A percentile compares a stretch with the other conserved stretches of the same genome.
phyloP scores from a whole-genome alignment of 2,888 invertebrate genomes.

The Dusona sp. region DNA sequence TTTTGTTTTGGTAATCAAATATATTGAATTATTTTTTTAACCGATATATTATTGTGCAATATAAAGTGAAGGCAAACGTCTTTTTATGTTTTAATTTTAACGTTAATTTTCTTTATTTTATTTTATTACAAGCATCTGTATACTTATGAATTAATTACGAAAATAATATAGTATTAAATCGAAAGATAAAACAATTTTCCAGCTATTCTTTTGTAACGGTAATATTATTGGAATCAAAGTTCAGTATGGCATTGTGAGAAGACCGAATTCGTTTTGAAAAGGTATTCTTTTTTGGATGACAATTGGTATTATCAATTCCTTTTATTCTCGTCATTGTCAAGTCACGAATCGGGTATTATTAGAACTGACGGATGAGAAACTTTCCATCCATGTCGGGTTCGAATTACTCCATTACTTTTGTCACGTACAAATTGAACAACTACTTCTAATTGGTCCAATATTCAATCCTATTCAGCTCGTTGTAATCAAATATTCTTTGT shows the following conservation, averaged over 20 bases:
- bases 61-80: background rate
- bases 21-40: background rate
- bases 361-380: conserved; percentile 13
- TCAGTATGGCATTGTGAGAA: background rate
- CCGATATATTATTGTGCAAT: background rate
- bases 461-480: conserved; percentile 47
- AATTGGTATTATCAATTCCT: conserved; percentile 7
- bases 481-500: conserved; percentile 27
- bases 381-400: conserved; percentile 41
- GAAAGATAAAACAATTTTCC: background rate
- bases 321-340: conserved; percentile 3
- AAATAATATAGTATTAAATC: background rate
- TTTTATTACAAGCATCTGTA: background rate
- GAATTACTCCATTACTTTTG: conserved; percentile 42
- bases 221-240: background rate
- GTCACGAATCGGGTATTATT: conserved; percentile 26
- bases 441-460: conserved; percentile 59
- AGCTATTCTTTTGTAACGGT: background rate
- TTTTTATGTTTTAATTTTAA: background rate
- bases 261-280: background rate
- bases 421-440: conserved; percentile 61
- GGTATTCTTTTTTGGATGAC: conserved; percentile 8
- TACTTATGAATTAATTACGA: background rate
- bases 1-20: background rate
- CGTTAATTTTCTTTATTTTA: background rate